Base-by-base conservation (phyloP, 2,797 vertebrate species). In the Phoxinus dragarum region DNA sequence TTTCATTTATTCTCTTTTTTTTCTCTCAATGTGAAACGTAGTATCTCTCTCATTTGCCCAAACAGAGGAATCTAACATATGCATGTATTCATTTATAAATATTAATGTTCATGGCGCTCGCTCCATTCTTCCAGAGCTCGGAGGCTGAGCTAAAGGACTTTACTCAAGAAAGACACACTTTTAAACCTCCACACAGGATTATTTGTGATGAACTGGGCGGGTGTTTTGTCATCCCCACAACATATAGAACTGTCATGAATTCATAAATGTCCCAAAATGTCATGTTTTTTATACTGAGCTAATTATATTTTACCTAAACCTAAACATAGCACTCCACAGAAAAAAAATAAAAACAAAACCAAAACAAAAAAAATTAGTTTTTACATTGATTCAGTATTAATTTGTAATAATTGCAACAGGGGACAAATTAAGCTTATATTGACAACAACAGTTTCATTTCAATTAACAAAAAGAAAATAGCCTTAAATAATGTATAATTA, bases 11-110 rank as follows among this genome's bases (percentile, higher is more conserved):
- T 69, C 61, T 81, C 19, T 27, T 9, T 76, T 31, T 75, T 52
- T n/a, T 73, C 40, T 40, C 54, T 40, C 64, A 56, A 49, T 54
- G 67, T 88, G 44, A 68, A 85, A 74, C 3, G 44, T 69, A 84
- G 59, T 38, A 78, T 79, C 68, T 59, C 75, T 80, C 76, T 76
- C 59, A 86, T 85, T 86, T 88, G 49, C 73, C 82, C 68, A 80
- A 79, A 84, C 71, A 86, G 81, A 86, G 40, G 11, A 66, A 56
- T 86, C 64, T 86, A 88, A 88, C 79, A 72, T 86, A 89, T 89
- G 87, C 80, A 88, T 89, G 85, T 88, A 88, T 89, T 89, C 87
- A 80, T 80, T 80, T 86, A 88, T 88, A 85, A 88, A 89, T 89
- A 89, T 89, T 88, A 82, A 89, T 89, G 73, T 47, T 88, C 61